Evolutionary conservation across 2,888 invertebrate genomes (phyloP).

Genomic region (Lobophora halterata): DNA sequence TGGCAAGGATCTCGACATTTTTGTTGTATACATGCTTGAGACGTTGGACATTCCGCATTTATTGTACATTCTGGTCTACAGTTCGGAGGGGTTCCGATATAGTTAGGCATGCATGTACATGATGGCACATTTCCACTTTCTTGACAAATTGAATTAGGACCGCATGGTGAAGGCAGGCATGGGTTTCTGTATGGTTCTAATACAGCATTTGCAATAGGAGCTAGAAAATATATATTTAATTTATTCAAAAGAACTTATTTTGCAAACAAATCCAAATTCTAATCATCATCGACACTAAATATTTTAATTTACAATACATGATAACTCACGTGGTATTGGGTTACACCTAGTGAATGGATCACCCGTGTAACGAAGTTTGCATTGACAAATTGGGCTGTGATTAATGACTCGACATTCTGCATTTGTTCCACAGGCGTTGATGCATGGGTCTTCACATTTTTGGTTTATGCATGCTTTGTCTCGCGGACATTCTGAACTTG

Average conservation of each 20-base stretch:
- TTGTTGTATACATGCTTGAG: constrained; percentile 85
- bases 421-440: constrained; percentile 84
- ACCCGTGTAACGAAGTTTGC: constrained; percentile 83
- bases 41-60: constrained; percentile 84
- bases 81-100: constrained; percentile 82
- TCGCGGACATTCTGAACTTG: constrained; percentile 87
- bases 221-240: constrained; percentile 41
- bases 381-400: constrained; percentile 90
- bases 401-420: constrained; percentile 87
- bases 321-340: constrained; percentile 73
- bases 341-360: constrained; percentile 83
- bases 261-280: too few species aligned
- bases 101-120: constrained; percentile 82
- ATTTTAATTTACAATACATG: too few species aligned
- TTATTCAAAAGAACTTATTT: neutral
- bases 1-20: constrained; percentile 87
- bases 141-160: constrained; percentile 84
- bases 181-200: constrained; percentile 76
- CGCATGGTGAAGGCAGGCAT: constrained; percentile 84
- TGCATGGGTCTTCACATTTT: constrained; percentile 89
- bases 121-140: constrained; percentile 81
- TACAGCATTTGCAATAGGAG: constrained; percentile 67
- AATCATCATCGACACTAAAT: too few species aligned
- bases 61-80: constrained; percentile 87
- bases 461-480: constrained; percentile 88